These are phyloP conservation scores for Pontoporia blainvillei DNA, from an alignment of 2,113 vertebrate species.

Conservation along the genomic window DNA sequence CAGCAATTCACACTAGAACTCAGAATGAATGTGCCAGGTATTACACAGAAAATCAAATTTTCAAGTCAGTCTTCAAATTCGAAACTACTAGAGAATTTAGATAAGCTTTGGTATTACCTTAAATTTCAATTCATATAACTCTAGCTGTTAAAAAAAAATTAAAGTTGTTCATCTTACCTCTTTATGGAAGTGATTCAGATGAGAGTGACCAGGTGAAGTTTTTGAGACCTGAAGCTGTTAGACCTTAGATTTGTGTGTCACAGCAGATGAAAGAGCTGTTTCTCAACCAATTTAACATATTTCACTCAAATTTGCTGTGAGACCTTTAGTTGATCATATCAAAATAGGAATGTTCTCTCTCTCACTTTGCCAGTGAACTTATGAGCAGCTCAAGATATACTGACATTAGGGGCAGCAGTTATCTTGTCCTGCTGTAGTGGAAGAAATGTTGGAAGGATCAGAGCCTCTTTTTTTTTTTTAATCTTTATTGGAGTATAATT, in stretches of 20 bases:
- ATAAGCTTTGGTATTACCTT: background rate
- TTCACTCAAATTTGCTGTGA: background rate
- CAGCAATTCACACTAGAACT: background rate
- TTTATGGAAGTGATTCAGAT: background rate
- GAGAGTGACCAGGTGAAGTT: background rate
- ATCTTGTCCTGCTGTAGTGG: background rate
- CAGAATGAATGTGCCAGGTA: background rate
- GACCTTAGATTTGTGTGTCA: background rate
- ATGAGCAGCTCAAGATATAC: background rate
- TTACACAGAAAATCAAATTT: background rate
- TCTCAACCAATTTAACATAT: background rate
- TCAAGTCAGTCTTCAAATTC: background rate
- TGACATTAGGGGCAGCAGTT: background rate
- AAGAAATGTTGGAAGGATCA: background rate
- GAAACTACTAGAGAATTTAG: background rate
- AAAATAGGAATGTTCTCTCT: background rate
- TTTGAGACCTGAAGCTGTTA: background rate
- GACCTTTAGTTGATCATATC: background rate
- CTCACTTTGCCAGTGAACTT: background rate
- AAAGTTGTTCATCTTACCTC: background rate
- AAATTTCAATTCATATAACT: background rate
- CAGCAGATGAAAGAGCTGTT: background rate
- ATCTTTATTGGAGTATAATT: too few relatives aligned
- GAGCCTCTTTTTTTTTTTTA: background rate
- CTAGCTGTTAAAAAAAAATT: background rate